These are phyloP conservation scores for Onychorhynchus coronatus DNA, from an alignment of 2,113 vertebrate species.

Conservation along the genomic window DNA sequence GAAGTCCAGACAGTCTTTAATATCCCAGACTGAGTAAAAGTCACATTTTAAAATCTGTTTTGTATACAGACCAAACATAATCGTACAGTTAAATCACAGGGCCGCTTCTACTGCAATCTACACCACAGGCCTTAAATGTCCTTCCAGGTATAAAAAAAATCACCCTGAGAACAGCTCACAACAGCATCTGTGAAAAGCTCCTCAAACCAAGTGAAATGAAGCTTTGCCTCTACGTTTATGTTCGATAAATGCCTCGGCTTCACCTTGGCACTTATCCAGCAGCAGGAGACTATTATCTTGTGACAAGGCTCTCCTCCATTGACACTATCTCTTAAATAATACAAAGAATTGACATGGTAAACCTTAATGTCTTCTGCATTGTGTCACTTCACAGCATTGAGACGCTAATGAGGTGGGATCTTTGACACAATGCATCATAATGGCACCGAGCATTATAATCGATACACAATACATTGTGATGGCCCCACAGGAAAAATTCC, in stretches of 20 bases:
- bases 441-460: neutral
- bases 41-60: neutral
- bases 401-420: constrained; percentile 13
- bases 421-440: constrained; percentile 7
- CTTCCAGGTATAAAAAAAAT: neutral
- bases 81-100: neutral
- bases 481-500: neutral
- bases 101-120: neutral
- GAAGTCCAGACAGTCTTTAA: neutral
- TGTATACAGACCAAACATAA: neutral
- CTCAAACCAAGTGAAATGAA: neutral
- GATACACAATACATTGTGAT: neutral
- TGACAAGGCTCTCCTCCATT: constrained; percentile 16
- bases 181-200: neutral
- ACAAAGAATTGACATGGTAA: constrained; percentile 40
- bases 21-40: neutral
- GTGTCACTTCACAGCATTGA: constrained; percentile 16
- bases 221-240: constrained; percentile 23
- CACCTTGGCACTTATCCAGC: constrained; percentile 41
- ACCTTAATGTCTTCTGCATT: neutral
- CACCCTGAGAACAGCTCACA: neutral
- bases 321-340: constrained; percentile 52
- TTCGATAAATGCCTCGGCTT: neutral
- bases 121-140: neutral
- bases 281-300: constrained; percentile 43